Evolutionary conservation across 2,888 invertebrate genomes (phyloP).

Genomic region (Petrolisthes manimaculis): DNA sequence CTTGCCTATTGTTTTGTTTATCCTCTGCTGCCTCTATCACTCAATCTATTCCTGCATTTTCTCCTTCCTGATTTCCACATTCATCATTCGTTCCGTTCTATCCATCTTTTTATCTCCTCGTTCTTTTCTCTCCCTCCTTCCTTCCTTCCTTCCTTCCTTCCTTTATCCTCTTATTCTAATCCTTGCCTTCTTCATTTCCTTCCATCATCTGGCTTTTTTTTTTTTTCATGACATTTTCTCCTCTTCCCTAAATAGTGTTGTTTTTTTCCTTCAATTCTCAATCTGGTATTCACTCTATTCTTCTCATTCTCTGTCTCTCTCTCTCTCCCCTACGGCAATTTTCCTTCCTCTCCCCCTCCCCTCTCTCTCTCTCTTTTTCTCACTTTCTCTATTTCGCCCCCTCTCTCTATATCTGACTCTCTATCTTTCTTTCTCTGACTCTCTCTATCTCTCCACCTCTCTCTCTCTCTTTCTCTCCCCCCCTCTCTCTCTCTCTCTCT

Average conservation of each 20-base stretch:
- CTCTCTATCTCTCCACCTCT: background rate
- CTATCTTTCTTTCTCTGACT: too few relatives aligned
- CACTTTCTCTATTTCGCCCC: too few relatives aligned
- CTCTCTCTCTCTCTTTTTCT: too few relatives aligned
- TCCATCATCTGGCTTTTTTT: background rate
- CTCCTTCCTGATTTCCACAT: background rate
- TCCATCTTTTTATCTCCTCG: background rate
- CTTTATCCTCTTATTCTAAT: background rate
- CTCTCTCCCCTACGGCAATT: too few relatives aligned
- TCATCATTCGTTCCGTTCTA: background rate
- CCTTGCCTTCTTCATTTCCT: background rate
- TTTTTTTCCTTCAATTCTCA: too few relatives aligned
- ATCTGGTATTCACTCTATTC: too few relatives aligned
- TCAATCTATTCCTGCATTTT: too few relatives aligned
- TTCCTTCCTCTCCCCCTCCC: too few relatives aligned
- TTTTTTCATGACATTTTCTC: background rate
- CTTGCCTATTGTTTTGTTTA: background rate
- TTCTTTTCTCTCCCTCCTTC: background rate
- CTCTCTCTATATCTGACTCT: too few relatives aligned
- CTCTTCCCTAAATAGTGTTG: too few relatives aligned
- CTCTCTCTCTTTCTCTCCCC: background rate
- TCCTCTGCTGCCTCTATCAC: too few relatives aligned
- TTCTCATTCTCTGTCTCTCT: too few relatives aligned
- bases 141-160: background rate
- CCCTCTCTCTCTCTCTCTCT: conserved; percentile 12